Evolutionary conservation across 2,797 vertebrate species (phyloP), one percentile per base, ranked within the genome.

Genomic region (Tokudaia tokunoshimensis): DNA sequence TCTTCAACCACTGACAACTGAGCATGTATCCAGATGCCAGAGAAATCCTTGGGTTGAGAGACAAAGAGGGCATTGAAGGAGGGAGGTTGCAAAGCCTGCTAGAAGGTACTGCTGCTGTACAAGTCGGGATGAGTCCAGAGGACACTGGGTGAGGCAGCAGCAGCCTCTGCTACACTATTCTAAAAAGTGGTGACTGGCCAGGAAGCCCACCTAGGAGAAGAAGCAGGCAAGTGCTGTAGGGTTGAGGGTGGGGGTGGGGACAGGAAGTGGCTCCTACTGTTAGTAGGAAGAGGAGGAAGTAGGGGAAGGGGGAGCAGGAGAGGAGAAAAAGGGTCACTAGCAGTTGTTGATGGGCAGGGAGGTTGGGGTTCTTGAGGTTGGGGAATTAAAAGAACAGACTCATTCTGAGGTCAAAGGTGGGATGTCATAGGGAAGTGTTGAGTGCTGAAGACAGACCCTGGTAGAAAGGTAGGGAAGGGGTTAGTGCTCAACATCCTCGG

Each of bases 71-170:
- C 20, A 15, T 10, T 3, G 50, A 44, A 50, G 26, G 31, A n/a
- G 9, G 75, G 37, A 50, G 15, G 52, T 5, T 4, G 0, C 57
- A 13, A 13, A n/a, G 26, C 24, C 29, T 70, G 63, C 79, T 50
- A 6, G 89, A 57, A 89, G 15, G 12, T n/a, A 37, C 10, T 0
- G 0, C 6, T 10, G 10, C 34, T 0, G 1, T 47, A 31, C 26
- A 4, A 34, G 26, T 7, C 11, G 3, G 67, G n/a, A 29, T 5
- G 47, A 55, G 37, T 57, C 44, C 61, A n/a, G 29, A 65, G 44
- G 41, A 52, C 17, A 1, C 20, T 11, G 44, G 29, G 1, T 57
- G 44, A 0, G 1, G 34, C 19, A 20, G 41, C 65, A 86, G 24
- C 41, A 41, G 80, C 80, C 79, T 37, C n/a, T 41, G 15, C 26